Base-by-base conservation (phyloP, 2,888 invertebrate genomes). In the Patella depressa region DNA sequence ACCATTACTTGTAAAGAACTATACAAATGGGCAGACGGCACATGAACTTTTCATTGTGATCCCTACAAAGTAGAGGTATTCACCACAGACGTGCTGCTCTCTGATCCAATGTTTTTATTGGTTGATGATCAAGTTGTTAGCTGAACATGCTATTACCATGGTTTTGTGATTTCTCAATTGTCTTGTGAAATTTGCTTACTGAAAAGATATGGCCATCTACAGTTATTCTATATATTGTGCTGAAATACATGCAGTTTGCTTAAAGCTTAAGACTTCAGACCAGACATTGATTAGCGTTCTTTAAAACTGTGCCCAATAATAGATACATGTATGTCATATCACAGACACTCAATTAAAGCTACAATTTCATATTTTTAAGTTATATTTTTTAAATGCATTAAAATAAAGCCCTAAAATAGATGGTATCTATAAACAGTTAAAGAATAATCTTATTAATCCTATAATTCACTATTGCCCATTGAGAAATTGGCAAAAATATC, bases 1-100 rank as follows among this genome's bases (percentile, higher is more conserved):
- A 59, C 12, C 59, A 59, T 59, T 59, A 59, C 19, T 59, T 19
- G 17, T 59, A 17, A 59, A 17, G 59, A 59, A 59, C 19, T 19
- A 59, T 19, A 59, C 59, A 59, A 59, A 59, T 17, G 17, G 59
- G 59, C 59, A 59, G 59, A 59, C 59, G 59, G 12, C 59, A 59
- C 17, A 59, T 19, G 17, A 59, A 59, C 59, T 59, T 19, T 19
- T 59, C n/a, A 19, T 59, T 12, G 59, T 59, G 59, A 59, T 59
- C 59, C 19, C 17, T 9, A 59, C 59, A 59, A 59, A 59, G 59
- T 19, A 59, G 7, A 59, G 14, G 59, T 17, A 59, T 59, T 19
- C 59, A 19, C 7, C 19, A 19, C 19, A 59, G 19, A 59, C 59
- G 19, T 19, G 59, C 17, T 59, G 9, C 59, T 19, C 59, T 45